Percentiles rank a stretch among this genome's conserved stretches.
Evolutionary conservation across 2,797 vertebrate species (phyloP).

Genomic region (Morelia viridis): DNA sequence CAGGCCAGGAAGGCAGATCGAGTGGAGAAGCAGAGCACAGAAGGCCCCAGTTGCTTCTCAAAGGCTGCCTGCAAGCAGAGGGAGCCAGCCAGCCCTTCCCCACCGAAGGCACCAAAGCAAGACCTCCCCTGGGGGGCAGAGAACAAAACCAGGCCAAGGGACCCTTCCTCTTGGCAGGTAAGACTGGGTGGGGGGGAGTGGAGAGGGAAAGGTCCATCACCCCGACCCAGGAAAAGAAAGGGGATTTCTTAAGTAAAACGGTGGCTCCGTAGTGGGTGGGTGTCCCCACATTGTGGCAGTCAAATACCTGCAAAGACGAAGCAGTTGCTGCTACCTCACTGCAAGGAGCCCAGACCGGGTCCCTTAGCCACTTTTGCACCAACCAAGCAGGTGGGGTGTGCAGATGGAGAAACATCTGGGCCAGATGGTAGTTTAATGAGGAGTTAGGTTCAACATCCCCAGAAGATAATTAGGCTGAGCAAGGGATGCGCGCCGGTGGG

Average conservation of each 20-base stretch:
- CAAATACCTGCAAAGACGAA: neutral
- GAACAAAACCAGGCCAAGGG: neutral
- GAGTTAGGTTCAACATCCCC: constrained; percentile 27
- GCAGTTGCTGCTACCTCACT: neutral
- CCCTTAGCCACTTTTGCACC: constrained; percentile 4
- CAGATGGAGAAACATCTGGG: constrained; percentile 52
- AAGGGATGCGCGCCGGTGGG: neutral
- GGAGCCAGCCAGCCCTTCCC: neutral
- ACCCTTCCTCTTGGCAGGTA: neutral
- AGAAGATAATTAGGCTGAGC: neutral
- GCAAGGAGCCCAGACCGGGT: neutral
- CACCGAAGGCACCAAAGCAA: neutral
- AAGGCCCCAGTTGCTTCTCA: neutral
- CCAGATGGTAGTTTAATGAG: constrained; percentile 35
- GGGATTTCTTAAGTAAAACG: neutral
- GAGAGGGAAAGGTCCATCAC: neutral
- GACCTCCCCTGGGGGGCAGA: neutral
- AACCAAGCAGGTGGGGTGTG: constrained; percentile 14
- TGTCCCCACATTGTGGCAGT: too few species aligned
- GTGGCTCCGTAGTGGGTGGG: neutral
- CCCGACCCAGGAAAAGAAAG: neutral
- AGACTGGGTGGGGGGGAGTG: neutral
- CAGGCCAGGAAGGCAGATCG: too few species aligned
- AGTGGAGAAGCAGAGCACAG: too few species aligned
- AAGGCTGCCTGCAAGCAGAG: neutral